Evolutionary conservation across 2,113 vertebrate genomes (phyloP).

Genomic region (Oreochromis niloticus): DNA sequence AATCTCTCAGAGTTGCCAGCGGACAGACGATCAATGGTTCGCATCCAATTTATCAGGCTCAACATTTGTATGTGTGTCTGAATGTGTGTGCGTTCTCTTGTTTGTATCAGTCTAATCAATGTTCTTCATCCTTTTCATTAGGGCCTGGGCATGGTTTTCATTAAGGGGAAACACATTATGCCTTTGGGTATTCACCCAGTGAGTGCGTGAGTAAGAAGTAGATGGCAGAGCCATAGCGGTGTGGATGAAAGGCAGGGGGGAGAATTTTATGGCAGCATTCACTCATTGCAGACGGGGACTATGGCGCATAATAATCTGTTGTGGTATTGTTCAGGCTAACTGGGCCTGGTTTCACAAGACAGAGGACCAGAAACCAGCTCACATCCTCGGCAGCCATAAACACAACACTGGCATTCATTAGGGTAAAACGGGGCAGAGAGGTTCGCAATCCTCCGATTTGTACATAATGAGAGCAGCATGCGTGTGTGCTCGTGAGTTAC

Average conservation of each 20-base stretch:
- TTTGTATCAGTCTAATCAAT: conserved; percentile 58
- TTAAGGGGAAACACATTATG: conserved; percentile 58
- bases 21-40: conserved; percentile 54
- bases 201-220: conserved; percentile 42
- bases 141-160: conserved; percentile 60
- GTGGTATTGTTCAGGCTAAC: conserved; percentile 52
- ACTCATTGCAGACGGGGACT: conserved; percentile 47
- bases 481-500: conserved; percentile 40
- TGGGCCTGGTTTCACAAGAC: conserved; percentile 51
- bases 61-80: conserved; percentile 31
- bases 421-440: conserved; percentile 32
- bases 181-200: conserved; percentile 48
- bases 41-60: conserved; percentile 45
- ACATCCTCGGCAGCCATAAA: conserved; percentile 54
- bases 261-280: conserved; percentile 40
- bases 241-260: conserved; percentile 18
- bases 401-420: conserved; percentile 63
- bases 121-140: conserved; percentile 66
- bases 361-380: conserved; percentile 45
- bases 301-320: conserved; percentile 52
- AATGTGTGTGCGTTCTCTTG: conserved; percentile 9
- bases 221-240: conserved; percentile 37
- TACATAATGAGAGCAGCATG: conserved; percentile 65
- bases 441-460: conserved; percentile 47
- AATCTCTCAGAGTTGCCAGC: conserved; percentile 34